A percentile compares a stretch with the other conserved stretches of the same genome.
phyloP scores from a whole-genome alignment of 2,888 invertebrate genomes.

The Coelinius sp. region DNA sequence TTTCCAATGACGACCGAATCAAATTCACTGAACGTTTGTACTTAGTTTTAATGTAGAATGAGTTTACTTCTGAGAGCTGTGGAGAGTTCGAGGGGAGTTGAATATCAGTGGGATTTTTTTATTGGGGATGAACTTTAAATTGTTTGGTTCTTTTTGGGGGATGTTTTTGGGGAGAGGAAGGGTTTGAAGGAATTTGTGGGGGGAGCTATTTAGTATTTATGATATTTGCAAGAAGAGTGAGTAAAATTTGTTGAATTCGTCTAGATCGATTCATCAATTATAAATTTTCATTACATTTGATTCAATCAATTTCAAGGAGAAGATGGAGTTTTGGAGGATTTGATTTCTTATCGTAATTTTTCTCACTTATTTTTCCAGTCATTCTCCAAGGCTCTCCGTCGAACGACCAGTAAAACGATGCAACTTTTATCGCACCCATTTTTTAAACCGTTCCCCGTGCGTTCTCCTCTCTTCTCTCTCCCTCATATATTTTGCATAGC shows the following conservation, averaged over 20 bases:
- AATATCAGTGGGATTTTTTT: not conserved
- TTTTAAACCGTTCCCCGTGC: conserved; percentile 33
- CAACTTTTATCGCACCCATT: conserved; percentile 39
- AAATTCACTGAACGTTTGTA: conserved; percentile 27
- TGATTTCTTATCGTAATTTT: conserved; percentile 24
- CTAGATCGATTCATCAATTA: too few species aligned
- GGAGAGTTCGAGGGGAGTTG: not conserved
- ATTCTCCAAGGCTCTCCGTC: conserved; percentile 19
- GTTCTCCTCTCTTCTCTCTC: conserved; percentile 39
- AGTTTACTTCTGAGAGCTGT: not conserved
- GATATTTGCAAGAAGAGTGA: too few species aligned
- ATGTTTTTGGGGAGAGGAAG: not conserved
- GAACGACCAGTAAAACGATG: conserved; percentile 33
- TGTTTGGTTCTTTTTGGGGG: not conserved
- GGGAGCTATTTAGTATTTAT: too few species aligned
- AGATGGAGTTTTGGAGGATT: not conserved
- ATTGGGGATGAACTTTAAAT: not conserved
- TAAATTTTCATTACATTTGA: not conserved
- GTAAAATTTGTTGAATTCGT: too few species aligned
- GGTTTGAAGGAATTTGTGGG: too few species aligned
- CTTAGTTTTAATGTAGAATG: conserved; percentile 12
- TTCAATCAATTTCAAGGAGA: not conserved
- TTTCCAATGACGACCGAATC: conserved; percentile 37
- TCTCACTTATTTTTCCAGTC: conserved; percentile 10
- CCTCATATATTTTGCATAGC: conserved; percentile 49